phyloP scores from a whole-genome alignment of 2,888 invertebrate species.

The Alitta virens region DNA sequence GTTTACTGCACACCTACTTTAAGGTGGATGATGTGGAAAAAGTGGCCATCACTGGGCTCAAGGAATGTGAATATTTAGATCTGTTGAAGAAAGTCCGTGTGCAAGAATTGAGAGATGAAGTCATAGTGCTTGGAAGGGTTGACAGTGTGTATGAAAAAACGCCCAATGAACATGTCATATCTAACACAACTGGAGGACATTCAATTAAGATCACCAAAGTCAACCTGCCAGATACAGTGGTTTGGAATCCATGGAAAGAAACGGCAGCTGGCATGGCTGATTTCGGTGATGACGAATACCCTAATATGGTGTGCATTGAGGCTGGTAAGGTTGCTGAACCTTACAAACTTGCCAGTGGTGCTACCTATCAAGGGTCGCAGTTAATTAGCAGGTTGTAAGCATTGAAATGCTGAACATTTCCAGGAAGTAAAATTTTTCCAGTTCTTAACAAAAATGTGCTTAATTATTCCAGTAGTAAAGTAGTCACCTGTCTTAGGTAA shows the following conservation, averaged over 20 bases:
- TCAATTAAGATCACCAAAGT: slow-evolving; percentile 91
- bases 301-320: slow-evolving; percentile 95
- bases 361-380: slow-evolving; percentile 81
- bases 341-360: slow-evolving; percentile 82
- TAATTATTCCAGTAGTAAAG: too few species aligned
- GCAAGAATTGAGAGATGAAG: slow-evolving; percentile 86
- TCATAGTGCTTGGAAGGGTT: slow-evolving; percentile 87
- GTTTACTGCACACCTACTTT: slow-evolving; percentile 91
- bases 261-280: slow-evolving; percentile 89
- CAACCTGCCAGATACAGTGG: slow-evolving; percentile 92
- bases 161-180: slow-evolving; percentile 87
- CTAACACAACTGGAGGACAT: slow-evolving; percentile 85
- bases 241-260: slow-evolving; percentile 97
- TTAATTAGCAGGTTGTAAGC: neutral
- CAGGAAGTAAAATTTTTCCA: too few species aligned
- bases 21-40: slow-evolving; percentile 90
- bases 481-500: too few species aligned
- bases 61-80: slow-evolving; percentile 61
- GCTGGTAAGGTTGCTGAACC: slow-evolving; percentile 87
- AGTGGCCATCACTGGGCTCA: slow-evolving; percentile 87
- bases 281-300: slow-evolving; percentile 95
- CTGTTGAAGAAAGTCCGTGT: neutral
- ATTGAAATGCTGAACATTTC: too few species aligned
- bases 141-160: slow-evolving; percentile 84
- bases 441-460: too few species aligned